Conservation (phyloP, 2,888 invertebrate species). For the Anoncus sp. region DNA sequence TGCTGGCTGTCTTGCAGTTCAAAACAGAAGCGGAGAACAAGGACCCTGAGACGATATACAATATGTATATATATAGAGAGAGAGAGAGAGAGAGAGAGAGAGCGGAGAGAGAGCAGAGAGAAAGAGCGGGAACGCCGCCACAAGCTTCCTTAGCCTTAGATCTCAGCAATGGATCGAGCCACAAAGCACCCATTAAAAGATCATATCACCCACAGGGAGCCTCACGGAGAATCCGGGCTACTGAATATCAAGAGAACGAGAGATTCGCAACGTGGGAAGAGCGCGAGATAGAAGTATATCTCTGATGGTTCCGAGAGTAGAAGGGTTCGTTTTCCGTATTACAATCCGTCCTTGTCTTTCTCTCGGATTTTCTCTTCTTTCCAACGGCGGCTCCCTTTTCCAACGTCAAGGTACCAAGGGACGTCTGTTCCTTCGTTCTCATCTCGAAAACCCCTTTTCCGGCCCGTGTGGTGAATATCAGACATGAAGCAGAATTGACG, state of each 20-base stretch:
- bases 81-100: conserved; percentile 26
- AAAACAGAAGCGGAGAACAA: conserved; percentile 55
- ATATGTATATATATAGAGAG: neutral
- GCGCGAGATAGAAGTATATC: conserved; percentile 61
- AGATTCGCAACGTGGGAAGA: conserved; percentile 39
- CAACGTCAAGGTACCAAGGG: conserved; percentile 22
- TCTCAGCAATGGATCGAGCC: conserved; percentile 81
- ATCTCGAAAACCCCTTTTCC: conserved; percentile 47
- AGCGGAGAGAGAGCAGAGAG: conserved; percentile 9
- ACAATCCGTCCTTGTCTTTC: conserved; percentile 33
- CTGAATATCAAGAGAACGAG: conserved; percentile 65
- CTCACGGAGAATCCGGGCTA: conserved; percentile 56
- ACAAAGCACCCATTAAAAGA: conserved; percentile 83
- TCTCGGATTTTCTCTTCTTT: conserved; percentile 17
- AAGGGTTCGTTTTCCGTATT: conserved; percentile 60
- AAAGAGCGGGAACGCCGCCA: conserved; percentile 67
- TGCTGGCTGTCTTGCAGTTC: conserved; percentile 46
- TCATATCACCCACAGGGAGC: conserved; percentile 79
- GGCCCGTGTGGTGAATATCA: conserved; percentile 30
- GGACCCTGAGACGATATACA: conserved; percentile 41
- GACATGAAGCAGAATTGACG: conserved; percentile 43
- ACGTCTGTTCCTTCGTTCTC: conserved; percentile 49
- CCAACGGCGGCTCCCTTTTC: conserved; percentile 17
- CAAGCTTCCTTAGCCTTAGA: conserved; percentile 77
- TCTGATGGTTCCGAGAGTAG: conserved; percentile 48